phyloP scores from a whole-genome alignment of 1,140 invertebrate genomes.

The Ceratina australensis region DNA sequence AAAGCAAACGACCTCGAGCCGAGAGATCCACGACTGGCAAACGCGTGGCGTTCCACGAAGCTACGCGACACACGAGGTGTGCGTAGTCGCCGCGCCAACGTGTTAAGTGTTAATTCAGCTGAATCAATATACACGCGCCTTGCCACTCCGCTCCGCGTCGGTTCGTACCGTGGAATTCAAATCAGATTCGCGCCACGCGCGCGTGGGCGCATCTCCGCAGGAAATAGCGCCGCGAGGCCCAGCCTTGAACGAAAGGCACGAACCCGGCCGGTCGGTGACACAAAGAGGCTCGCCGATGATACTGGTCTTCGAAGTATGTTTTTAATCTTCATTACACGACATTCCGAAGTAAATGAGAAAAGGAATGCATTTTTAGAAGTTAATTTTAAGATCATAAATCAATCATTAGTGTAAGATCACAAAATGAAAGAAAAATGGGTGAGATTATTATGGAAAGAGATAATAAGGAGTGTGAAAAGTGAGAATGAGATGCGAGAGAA shows the following conservation, averaged over 20 bases:
- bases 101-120: conserved; percentile 58
- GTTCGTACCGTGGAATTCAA: conserved; percentile 45
- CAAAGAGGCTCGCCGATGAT: conserved; percentile 17
- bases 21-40: not conserved
- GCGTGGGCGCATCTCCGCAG: conserved; percentile 55
- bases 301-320: no score
- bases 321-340: no score
- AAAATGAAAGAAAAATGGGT: no score
- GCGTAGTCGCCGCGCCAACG: conserved; percentile 34
- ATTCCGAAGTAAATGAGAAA: no score
- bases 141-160: no score
- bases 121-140: conserved; percentile 54
- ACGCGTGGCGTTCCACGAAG: conserved; percentile 21
- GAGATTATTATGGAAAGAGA: no score
- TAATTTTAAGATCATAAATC: no score
- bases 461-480: no score
- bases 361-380: no score
- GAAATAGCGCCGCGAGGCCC: conserved; percentile 44
- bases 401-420: no score
- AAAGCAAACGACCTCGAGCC: conserved; percentile 24
- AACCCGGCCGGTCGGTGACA: conserved; percentile 48
- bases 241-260: conserved; percentile 46
- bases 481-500: no score
- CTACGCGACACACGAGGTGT: conserved; percentile 9
- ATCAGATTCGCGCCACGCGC: conserved; percentile 46